Evolutionary conservation across 2,113 vertebrate species (phyloP).

Genomic region (Campylomormyrus numenius): DNA sequence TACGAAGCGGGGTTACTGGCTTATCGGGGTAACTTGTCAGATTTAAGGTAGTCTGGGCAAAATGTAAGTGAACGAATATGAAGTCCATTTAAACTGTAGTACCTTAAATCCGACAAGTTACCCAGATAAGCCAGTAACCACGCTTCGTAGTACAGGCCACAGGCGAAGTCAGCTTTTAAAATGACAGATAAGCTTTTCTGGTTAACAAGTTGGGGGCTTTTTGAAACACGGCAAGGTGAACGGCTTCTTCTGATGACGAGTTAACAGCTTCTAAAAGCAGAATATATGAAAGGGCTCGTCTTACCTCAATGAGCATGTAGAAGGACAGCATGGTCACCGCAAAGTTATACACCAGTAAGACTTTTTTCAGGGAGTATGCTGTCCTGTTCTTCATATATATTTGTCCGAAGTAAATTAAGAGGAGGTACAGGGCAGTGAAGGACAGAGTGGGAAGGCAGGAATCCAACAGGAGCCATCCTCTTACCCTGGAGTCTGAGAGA

Average conservation of each 20-base stretch:
- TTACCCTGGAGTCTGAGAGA: constrained; percentile 70
- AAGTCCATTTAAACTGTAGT: too few relatives aligned
- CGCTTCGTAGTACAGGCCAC: too few relatives aligned
- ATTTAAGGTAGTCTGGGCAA: too few relatives aligned
- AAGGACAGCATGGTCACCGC: constrained; percentile 72
- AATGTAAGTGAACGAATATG: too few relatives aligned
- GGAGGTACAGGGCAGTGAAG: constrained; percentile 66
- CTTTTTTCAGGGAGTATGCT: constrained; percentile 66
- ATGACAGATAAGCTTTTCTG: background rate
- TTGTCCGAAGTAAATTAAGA: constrained; percentile 70
- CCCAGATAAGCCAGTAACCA: too few relatives aligned
- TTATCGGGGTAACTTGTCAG: too few relatives aligned
- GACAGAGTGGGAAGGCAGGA: constrained; percentile 74
- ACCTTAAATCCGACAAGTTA: too few relatives aligned
- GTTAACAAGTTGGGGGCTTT: background rate
- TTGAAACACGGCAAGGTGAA: background rate
- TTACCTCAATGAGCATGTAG: constrained; percentile 79
- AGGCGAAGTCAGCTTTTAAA: background rate
- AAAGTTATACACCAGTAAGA: constrained; percentile 73
- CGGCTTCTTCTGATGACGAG: background rate
- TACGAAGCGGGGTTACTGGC: too few relatives aligned
- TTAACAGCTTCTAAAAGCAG: background rate
- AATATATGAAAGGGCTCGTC: constrained; percentile 15
- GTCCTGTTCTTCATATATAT: constrained; percentile 71
- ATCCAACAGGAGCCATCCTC: constrained; percentile 80